phyloP scores from a whole-genome alignment of 2,113 vertebrate genomes.

The Tachysurus fulvidraco region DNA sequence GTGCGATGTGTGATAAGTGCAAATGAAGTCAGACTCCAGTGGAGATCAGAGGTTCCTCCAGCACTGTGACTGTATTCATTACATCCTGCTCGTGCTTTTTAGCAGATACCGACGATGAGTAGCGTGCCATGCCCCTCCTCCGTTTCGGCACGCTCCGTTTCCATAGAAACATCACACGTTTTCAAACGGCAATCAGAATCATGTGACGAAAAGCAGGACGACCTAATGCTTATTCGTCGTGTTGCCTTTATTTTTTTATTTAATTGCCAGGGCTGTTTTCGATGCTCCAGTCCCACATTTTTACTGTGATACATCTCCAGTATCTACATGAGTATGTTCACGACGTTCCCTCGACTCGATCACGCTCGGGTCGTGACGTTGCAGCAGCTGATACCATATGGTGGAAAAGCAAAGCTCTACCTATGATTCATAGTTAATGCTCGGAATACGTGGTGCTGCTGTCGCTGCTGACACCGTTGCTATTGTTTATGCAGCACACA shows the following conservation, averaged over 20 bases:
- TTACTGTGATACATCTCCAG: neutral
- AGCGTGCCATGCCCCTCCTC: neutral
- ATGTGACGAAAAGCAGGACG: neutral
- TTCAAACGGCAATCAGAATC: constrained; percentile 4
- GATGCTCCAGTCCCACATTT: neutral
- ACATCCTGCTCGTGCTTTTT: neutral
- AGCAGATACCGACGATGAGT: neutral
- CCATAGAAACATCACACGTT: constrained; percentile 24
- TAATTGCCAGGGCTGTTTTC: neutral
- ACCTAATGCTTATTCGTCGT: constrained; percentile 7
- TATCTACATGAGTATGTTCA: too few relatives aligned
- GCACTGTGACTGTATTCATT: neutral
- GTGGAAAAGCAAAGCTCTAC: constrained; percentile 10
- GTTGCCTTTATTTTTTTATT: neutral
- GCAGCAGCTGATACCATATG: constrained; percentile 21
- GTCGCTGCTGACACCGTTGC: constrained; percentile 4
- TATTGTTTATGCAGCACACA: constrained; percentile 18
- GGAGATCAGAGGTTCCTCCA: neutral
- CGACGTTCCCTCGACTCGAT: neutral
- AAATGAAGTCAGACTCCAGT: neutral
- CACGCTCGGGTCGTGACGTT: neutral
- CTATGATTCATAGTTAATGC: constrained; percentile 35
- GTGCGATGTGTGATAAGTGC: neutral
- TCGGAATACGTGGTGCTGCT: neutral
- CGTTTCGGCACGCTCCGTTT: neutral